phyloP scores from a whole-genome alignment of 2,888 invertebrate genomes.

The Myopa testacea region DNA sequence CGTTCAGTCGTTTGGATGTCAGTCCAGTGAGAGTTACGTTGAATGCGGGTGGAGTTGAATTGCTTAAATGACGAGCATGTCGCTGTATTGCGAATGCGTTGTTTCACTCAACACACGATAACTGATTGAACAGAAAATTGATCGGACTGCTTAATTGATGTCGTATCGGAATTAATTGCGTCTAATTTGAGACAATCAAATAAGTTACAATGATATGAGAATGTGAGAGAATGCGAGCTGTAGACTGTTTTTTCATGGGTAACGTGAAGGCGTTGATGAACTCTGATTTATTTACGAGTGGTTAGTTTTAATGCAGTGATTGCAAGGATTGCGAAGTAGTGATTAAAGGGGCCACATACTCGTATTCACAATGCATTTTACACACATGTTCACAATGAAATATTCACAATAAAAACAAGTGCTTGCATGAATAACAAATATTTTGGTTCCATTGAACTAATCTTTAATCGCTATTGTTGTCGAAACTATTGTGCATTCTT shows the following conservation, averaged over 20 bases:
- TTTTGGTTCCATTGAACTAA: no score
- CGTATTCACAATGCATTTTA: no score
- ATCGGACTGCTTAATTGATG: conserved; percentile 56
- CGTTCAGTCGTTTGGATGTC: not conserved
- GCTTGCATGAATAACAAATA: no score
- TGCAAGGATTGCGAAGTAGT: not conserved
- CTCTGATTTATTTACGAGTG: not conserved
- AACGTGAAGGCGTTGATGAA: not conserved
- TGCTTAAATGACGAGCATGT: not conserved
- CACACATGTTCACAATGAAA: no score
- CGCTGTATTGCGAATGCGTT: no score
- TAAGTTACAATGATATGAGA: conserved; percentile 41
- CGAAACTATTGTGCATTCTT: no score
- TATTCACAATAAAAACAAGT: no score
- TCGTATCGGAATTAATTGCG: conserved; percentile 57
- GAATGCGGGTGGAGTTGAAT: conserved; percentile 46
- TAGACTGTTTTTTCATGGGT: not conserved
- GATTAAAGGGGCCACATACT: no score
- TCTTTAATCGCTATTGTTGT: no score
- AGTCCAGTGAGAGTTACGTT: not conserved
- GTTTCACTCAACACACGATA: not conserved
- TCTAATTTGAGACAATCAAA: conserved; percentile 62
- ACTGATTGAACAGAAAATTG: conserved; percentile 41
- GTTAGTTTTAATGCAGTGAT: not conserved
- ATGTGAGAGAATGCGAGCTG: not conserved